Evolutionary conservation across 1,140 invertebrate genomes (phyloP).

Genomic region (Drosophila kurseongensis): DNA sequence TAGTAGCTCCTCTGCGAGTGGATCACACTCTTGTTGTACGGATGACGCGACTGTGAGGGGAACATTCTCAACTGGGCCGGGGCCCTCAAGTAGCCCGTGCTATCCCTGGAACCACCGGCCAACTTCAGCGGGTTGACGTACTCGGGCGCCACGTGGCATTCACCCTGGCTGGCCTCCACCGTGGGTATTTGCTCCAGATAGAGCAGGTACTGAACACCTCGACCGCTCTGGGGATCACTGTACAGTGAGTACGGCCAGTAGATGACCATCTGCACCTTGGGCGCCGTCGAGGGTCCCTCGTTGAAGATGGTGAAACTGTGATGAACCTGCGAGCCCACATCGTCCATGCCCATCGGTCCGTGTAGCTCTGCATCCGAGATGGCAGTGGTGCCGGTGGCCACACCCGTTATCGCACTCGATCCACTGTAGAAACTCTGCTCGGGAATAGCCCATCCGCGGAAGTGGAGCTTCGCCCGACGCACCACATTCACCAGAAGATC

Average conservation of each 20-base stretch:
- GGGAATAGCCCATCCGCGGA: conserved; percentile 90
- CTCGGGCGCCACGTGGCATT: conserved; percentile 87
- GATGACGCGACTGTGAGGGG: conserved; percentile 18
- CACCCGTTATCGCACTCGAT: conserved; percentile 85
- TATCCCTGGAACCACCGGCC: conserved; percentile 84
- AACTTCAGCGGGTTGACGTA: conserved; percentile 90
- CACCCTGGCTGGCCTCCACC: conserved; percentile 88
- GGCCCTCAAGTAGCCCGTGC: conserved; percentile 37
- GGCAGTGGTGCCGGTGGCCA: neutral
- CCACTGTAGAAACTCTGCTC: conserved; percentile 95
- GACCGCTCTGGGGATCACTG: conserved; percentile 86
- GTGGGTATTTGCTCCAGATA: conserved; percentile 93
- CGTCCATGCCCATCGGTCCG: conserved; percentile 91
- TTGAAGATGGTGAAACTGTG: conserved; percentile 95
- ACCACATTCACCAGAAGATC: conserved; percentile 89
- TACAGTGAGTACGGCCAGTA: conserved; percentile 96
- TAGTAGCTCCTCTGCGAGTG: conserved; percentile 31
- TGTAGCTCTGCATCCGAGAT: conserved; percentile 78
- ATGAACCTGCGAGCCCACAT: conserved; percentile 92
- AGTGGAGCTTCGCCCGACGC: conserved; percentile 92
- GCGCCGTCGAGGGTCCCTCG: conserved; percentile 93
- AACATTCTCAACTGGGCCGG: conserved; percentile 69
- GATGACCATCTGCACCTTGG: conserved; percentile 91
- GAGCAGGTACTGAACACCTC: conserved; percentile 94
- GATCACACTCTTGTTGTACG: conserved; percentile 23